Evolutionary conservation across 2,888 invertebrate species (phyloP).

Genomic region (Cyaniris semiargus): DNA sequence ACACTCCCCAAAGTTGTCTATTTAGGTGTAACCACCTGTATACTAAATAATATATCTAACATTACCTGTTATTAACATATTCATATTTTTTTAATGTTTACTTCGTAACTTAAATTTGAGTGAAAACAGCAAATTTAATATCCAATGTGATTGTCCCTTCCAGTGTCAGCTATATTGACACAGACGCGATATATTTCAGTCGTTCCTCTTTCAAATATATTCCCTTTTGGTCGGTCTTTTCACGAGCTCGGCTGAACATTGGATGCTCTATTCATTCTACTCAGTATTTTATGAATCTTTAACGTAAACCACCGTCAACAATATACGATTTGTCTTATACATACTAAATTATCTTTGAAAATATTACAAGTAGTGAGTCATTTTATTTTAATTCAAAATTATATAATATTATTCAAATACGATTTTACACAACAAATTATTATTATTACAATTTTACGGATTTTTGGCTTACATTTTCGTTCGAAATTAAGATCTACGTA

Average conservation of each 20-base stretch:
- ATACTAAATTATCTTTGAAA: not conserved
- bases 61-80: too few relatives aligned
- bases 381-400: not conserved
- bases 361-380: not conserved
- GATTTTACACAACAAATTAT: too few relatives aligned
- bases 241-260: constrained; percentile 66
- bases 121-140: too few relatives aligned
- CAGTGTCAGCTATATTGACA: constrained; percentile 27
- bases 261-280: constrained; percentile 71
- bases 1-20: too few relatives aligned
- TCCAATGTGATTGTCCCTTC: constrained; percentile 16
- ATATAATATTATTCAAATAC: too few relatives aligned
- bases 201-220: constrained; percentile 68
- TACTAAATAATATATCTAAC: too few relatives aligned
- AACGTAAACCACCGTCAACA: constrained; percentile 57
- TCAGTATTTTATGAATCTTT: constrained; percentile 69
- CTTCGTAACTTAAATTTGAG: too few relatives aligned
- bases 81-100: too few relatives aligned
- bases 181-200: constrained; percentile 67
- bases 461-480: too few relatives aligned
- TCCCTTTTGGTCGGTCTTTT: constrained; percentile 74
- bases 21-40: too few relatives aligned
- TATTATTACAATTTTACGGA: too few relatives aligned
- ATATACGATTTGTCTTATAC: not conserved
- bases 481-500: too few relatives aligned